Evolutionary conservation across 1,140 invertebrate genomes (phyloP), one percentile per base, ranked within the genome.

Genomic region (Trypoxylus dichotomus): DNA sequence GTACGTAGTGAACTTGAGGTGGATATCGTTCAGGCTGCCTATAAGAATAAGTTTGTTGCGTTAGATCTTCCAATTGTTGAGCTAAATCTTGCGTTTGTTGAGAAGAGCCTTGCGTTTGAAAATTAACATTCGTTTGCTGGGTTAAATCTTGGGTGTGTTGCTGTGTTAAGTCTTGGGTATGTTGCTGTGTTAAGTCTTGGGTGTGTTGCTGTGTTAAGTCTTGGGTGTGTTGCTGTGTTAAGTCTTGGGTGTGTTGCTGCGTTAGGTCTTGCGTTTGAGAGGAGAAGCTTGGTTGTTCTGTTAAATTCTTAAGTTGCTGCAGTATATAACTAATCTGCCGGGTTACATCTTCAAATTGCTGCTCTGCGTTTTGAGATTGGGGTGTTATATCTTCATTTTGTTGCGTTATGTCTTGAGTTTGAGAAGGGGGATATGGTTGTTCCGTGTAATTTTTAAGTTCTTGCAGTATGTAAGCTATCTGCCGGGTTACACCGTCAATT

Each of bases 331-430:
- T 29, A n/a, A 41, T 13, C 77, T 77, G 79, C 72, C 77, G 76
- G 54, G 79, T 77, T 29, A 79, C 15, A 79, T 79, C 76, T 71
- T 74, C 0, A 15, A 3, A 41, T 21, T 74, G 73, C 19, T 74
- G 73, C n/a, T n/a, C n/a, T n/a, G n/a, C n/a, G n/a, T n/a, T n/a
- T n/a, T n/a, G n/a, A n/a, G n/a, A n/a, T n/a, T n/a, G n/a, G n/a
- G n/a, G n/a, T 29, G 73, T 42, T 13, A 42, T 15, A 7, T 19
- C 27, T 3, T 10, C 27, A 21, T 21, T 15, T 79, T 77, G 79
- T 72, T 79, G 76, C 54, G 79, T 77, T 29, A 79, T 19, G 77
- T 79, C 79, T 75, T 54, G 43, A n/a, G n/a, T n/a, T n/a, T n/a
- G n/a, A n/a, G n/a, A n/a, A n/a, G n/a, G n/a, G n/a, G n/a, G n/a